Evolutionary conservation across 2,888 invertebrate genomes (phyloP).

Genomic region (Machimus atricapillus): DNA sequence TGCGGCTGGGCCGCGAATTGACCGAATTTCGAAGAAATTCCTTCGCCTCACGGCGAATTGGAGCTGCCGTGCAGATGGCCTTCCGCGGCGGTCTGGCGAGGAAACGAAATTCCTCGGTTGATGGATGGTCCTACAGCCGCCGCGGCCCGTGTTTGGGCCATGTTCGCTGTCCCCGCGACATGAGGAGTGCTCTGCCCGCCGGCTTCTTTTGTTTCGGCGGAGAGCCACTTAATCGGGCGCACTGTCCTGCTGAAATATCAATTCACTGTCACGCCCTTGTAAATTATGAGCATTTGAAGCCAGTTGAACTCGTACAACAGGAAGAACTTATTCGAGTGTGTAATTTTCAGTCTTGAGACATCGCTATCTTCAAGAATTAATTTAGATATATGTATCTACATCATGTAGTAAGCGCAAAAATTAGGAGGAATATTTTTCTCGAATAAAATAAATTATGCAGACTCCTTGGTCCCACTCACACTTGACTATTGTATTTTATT

Average conservation of each 20-base stretch:
- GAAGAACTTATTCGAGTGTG: neutral
- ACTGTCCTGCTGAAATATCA: neutral
- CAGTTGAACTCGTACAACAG: neutral
- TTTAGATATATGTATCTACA: neutral
- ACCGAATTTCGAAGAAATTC: neutral
- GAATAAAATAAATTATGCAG: no score
- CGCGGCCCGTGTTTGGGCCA: neutral
- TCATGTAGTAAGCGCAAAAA: neutral
- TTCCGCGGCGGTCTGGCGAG: neutral
- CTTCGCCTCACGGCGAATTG: neutral
- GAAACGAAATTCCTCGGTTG: neutral
- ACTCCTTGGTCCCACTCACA: no score
- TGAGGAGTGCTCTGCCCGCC: neutral
- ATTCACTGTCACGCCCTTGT: neutral
- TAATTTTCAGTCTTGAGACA: neutral
- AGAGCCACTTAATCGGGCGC: neutral
- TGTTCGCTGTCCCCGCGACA: neutral
- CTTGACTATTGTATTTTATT: no score
- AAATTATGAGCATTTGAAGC: neutral
- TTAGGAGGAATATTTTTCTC: neutral
- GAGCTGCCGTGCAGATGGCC: neutral
- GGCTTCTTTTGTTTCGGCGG: neutral
- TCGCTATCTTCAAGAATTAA: neutral
- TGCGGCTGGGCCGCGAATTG: neutral
- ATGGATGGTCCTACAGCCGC: neutral